Evolutionary conservation across 2,797 vertebrate genomes (phyloP).

Genomic region (Telmatherina bonti): DNA sequence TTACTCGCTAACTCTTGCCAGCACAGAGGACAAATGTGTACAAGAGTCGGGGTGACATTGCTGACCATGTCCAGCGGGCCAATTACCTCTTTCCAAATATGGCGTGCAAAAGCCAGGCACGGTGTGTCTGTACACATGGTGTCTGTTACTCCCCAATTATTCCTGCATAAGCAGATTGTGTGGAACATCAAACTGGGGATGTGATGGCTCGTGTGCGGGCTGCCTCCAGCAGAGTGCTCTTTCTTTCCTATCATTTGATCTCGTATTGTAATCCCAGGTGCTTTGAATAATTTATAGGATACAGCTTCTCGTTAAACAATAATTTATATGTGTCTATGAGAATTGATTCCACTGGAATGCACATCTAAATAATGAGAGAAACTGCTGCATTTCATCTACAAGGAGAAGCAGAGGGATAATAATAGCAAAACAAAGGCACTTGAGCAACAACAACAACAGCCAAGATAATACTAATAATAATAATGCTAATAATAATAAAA

Average conservation of each 20-base stretch:
- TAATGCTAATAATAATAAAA: conserved; percentile 30
- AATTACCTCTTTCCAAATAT: conserved; percentile 83
- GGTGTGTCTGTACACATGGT: conserved; percentile 73
- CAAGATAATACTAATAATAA: conserved; percentile 29
- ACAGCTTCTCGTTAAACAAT: conserved; percentile 90
- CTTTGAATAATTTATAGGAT: conserved; percentile 90
- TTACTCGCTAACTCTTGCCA: conserved; percentile 46
- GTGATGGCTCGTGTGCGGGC: conserved; percentile 84
- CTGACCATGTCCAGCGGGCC: conserved; percentile 83
- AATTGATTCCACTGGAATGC: conserved; percentile 85
- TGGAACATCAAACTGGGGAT: conserved; percentile 86
- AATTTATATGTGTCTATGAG: conserved; percentile 89
- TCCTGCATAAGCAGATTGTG: conserved; percentile 87
- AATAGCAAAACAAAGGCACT: conserved; percentile 75
- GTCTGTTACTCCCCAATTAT: conserved; percentile 84
- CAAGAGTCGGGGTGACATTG: conserved; percentile 72
- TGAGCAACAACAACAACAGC: conserved; percentile 56
- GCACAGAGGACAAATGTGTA: conserved; percentile 65
- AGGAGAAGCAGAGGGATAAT: conserved; percentile 74
- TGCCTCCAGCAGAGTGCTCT: conserved; percentile 87
- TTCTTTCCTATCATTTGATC: conserved; percentile 89
- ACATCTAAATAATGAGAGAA: conserved; percentile 87
- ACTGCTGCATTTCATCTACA: conserved; percentile 79
- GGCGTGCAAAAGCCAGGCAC: conserved; percentile 70
- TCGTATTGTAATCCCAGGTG: conserved; percentile 89